Evolutionary conservation across 2,888 invertebrate species (phyloP).

Genomic region (Nomada goodeniana): DNA sequence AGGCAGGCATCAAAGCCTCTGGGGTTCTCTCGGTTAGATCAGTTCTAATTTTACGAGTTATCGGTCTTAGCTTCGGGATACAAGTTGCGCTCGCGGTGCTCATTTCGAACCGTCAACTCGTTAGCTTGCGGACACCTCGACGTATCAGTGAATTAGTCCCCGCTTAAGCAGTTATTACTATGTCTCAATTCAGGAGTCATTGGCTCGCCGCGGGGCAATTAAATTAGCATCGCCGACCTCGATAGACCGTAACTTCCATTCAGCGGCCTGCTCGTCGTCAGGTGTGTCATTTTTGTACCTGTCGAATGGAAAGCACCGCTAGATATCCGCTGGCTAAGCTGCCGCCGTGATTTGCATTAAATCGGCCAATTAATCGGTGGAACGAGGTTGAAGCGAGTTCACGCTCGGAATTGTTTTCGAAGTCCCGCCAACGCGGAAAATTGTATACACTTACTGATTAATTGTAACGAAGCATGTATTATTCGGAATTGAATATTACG

Average conservation of each 20-base stretch:
- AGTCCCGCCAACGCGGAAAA: not conserved
- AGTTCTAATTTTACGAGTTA: constrained; percentile 77
- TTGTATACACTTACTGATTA: not conserved
- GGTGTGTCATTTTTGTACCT: constrained; percentile 44
- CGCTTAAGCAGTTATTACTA: constrained; percentile 59
- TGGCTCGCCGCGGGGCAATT: constrained; percentile 55
- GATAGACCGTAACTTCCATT: constrained; percentile 35
- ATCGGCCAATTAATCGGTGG: constrained; percentile 42
- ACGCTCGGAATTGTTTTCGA: not conserved
- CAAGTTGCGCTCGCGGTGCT: not conserved
- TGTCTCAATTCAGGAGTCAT: constrained; percentile 65
- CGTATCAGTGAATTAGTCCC: constrained; percentile 58
- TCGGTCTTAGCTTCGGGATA: constrained; percentile 35
- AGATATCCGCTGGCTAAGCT: constrained; percentile 21
- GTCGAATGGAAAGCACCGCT: constrained; percentile 45
- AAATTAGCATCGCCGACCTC: constrained; percentile 61
- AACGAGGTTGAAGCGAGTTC: constrained; percentile 16
- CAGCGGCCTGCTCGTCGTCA: constrained; percentile 25
- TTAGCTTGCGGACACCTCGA: constrained; percentile 46
- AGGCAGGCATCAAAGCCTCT: constrained; percentile 47
- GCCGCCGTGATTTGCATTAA: constrained; percentile 44
- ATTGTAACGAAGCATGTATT: no score
- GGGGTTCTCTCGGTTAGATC: constrained; percentile 71
- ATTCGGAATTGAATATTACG: no score
- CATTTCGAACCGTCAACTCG: constrained; percentile 53